Conservation (phyloP, 2,797 vertebrate species). For the Acrossocheilus fasciatus region DNA sequence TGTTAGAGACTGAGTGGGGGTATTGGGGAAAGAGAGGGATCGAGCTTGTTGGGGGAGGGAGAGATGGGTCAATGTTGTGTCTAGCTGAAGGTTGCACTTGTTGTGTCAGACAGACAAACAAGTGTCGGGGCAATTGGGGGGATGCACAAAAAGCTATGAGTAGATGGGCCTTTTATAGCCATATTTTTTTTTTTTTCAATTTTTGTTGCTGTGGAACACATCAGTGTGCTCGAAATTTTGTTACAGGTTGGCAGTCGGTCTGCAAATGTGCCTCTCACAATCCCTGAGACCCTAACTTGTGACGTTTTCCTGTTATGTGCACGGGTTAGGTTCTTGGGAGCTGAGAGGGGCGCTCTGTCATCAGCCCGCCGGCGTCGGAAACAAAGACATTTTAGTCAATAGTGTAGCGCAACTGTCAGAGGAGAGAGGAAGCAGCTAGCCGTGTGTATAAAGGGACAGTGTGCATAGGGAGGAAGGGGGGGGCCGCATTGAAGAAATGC, state of each 20-base stretch:
- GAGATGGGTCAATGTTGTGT: slow-evolving; percentile 78
- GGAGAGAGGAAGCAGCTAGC: slow-evolving; percentile 37
- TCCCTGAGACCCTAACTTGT: slow-evolving; percentile 99
- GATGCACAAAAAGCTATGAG: slow-evolving; percentile 8
- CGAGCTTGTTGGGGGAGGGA: slow-evolving; percentile 54
- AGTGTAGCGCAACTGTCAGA: slow-evolving; percentile 45
- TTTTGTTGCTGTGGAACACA: not conserved
- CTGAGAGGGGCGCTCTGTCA: slow-evolving; percentile 89
- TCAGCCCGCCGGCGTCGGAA: slow-evolving; percentile 74
- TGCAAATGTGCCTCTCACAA: slow-evolving; percentile 88
- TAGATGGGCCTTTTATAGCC: not conserved
- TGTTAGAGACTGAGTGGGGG: slow-evolving; percentile 57
- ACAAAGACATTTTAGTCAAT: slow-evolving; percentile 67
- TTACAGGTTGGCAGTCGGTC: slow-evolving; percentile 55
- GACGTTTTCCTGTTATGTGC: slow-evolving; percentile 99
- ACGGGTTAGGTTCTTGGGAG: slow-evolving; percentile 99
- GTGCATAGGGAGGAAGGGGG: slow-evolving; percentile 22
- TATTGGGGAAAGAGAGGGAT: slow-evolving; percentile 32
- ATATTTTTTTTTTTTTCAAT: not conserved
- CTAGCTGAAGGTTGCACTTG: slow-evolving; percentile 78
- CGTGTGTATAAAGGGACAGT: slow-evolving; percentile 39
- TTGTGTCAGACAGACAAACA: slow-evolving; percentile 65
- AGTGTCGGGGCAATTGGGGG: slow-evolving; percentile 16
- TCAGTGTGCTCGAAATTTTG: slow-evolving; percentile 43
- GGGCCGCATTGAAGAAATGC: slow-evolving; percentile 53